These are phyloP conservation scores for Pangasius mekongensis DNA, from an alignment of 2,797 vertebrate species.

Conservation along the genomic window DNA sequence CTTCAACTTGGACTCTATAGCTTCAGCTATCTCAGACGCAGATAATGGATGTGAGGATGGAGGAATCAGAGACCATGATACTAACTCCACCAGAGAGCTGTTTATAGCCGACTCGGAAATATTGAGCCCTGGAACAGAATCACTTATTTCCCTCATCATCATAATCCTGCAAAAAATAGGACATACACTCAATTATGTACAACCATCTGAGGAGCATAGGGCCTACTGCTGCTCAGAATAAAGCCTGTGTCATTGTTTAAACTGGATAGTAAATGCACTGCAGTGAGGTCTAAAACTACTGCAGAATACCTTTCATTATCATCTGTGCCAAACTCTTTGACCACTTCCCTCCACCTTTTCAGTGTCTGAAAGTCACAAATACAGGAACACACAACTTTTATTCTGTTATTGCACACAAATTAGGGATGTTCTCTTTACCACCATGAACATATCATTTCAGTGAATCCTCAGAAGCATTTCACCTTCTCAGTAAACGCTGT, in stretches of 20 bases:
- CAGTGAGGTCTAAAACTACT: constrained; percentile 20
- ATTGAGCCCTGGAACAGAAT: constrained; percentile 46
- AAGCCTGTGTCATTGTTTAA: background rate
- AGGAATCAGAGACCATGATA: constrained; percentile 71
- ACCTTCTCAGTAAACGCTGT: constrained; percentile 72
- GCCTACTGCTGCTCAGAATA: background rate
- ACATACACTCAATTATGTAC: background rate
- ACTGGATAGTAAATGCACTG: background rate
- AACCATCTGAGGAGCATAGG: background rate
- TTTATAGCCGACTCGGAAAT: constrained; percentile 54
- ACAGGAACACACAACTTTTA: background rate
- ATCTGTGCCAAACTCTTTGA: constrained; percentile 65
- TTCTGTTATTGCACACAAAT: background rate
- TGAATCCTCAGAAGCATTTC: constrained; percentile 24
- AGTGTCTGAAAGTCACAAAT: constrained; percentile 67
- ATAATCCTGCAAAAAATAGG: constrained; percentile 67
- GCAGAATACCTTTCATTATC: constrained; percentile 68
- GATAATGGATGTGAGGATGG: constrained; percentile 59
- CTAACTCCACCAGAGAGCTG: constrained; percentile 68
- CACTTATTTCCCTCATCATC: constrained; percentile 68
- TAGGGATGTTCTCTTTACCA: background rate
- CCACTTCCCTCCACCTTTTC: constrained; percentile 64
- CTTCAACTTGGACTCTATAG: constrained; percentile 66
- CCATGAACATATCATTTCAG: background rate
- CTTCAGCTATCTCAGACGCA: constrained; percentile 63